Evolutionary conservation across 2,888 invertebrate genomes (phyloP), one percentile per base, ranked within the genome.

Genomic region (Agonopterix heracliana): DNA sequence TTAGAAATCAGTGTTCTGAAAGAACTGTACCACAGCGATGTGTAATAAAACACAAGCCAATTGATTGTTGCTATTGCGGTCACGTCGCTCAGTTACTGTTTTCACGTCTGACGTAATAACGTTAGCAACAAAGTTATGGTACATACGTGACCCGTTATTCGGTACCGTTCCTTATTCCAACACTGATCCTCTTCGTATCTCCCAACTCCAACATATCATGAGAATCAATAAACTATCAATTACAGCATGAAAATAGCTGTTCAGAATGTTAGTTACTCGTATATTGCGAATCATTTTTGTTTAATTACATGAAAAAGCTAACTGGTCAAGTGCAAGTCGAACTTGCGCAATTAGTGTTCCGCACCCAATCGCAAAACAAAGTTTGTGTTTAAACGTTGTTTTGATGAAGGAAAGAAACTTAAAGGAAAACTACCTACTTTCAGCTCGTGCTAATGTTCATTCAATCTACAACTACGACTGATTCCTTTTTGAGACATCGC

Each of bases 21-120:
- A 61, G 64, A 64, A 68, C 13, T 12, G 41, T 13, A 13, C 41
- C 10, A 12, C 12, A 3, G 12, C 41, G 9, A 12, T 56, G 54
- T 67, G 73, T 74, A 80, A 83, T 84, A 82, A 85, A 84, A 79
- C 71, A 78, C 72, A 67, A 75, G 71, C 66, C 78, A 81, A 87
- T 86, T 87, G 86, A 87, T 85, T 84, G 78, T 87, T 87, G 74
- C 72, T 74, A 87, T 82, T 84, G 81, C 77, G 82, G 81, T 85
- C 87, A 87, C 87, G 87, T 86, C 71, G 78, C 76, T 74, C 81
- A 79, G 84, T 87, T 83, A 84, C 84, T 85, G 81, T 87, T 86
- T 87, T 85, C 84, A 82, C 81, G 82, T 81, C 83, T 83, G 77
- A 84, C 76, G 83, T 86, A 85, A 86, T 85, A 81, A 83, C 79